These are phyloP conservation scores for Pogonus chalceus DNA, from an alignment of 1,140 invertebrate species.

Conservation along the genomic window DNA sequence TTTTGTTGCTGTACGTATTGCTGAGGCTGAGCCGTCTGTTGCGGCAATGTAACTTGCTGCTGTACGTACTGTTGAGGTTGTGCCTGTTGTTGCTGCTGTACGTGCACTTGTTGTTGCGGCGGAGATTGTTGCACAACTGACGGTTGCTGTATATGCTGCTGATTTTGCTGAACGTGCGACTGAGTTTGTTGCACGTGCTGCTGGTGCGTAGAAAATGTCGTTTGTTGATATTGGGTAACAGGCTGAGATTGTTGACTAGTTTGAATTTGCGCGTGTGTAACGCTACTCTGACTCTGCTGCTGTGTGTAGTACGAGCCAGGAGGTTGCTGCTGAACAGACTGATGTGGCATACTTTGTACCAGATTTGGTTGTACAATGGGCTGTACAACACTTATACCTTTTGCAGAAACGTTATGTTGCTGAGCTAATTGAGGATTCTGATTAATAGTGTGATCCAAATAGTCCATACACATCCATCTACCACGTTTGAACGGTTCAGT, in stretches of 20 bases:
- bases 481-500: slow-evolving; percentile 88
- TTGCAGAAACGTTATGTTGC: not conserved
- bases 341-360: slow-evolving; percentile 14
- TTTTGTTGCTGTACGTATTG: not conserved
- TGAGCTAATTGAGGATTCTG: slow-evolving; percentile 17
- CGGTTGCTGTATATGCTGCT: slow-evolving; percentile 25
- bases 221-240: not conserved
- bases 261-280: no score
- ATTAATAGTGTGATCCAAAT: slow-evolving; percentile 71
- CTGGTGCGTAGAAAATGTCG: slow-evolving; percentile 9
- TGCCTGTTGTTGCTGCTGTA: not conserved
- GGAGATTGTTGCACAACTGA: slow-evolving; percentile 3
- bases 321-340: not conserved
- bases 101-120: slow-evolving; percentile 25
- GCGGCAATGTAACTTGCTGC: not conserved
- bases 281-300: not conserved
- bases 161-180: slow-evolving; percentile 22
- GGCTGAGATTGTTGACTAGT: not conserved
- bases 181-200: slow-evolving; percentile 8
- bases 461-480: slow-evolving; percentile 93
- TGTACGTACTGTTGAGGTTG: not conserved
- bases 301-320: no score
- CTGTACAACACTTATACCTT: slow-evolving; percentile 24
- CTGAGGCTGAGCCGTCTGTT: not conserved
- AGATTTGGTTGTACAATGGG: slow-evolving; percentile 19